Conservation (phyloP, 2,113 vertebrate species). For the Cyanoramphus novaezelandiae region DNA sequence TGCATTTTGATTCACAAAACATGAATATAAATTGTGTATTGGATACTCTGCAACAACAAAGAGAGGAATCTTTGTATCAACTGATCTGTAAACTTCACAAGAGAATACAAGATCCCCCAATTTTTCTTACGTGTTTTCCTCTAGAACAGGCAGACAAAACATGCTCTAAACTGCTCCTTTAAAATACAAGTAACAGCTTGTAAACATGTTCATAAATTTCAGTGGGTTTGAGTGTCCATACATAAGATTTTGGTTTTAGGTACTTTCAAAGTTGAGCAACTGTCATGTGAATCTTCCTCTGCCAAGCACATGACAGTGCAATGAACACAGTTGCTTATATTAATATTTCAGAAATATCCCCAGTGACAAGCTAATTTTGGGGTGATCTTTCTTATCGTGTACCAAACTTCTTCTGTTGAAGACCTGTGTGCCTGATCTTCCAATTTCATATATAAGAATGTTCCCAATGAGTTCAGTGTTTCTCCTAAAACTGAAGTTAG, state of each 20-base stretch:
- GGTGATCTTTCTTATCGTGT: not conserved
- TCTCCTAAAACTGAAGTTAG: not conserved
- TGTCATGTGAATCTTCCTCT: not conserved
- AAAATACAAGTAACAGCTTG: not conserved
- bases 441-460: not conserved
- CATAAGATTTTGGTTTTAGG: not conserved
- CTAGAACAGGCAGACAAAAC: not conserved
- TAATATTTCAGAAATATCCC: not conserved
- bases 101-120: not conserved
- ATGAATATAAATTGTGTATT: not conserved
- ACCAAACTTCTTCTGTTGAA: not conserved
- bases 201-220: not conserved
- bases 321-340: not conserved
- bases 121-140: not conserved
- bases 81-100: not conserved
- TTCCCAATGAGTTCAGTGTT: not conserved
- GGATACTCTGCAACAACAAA: not conserved
- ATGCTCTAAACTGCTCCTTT: not conserved
- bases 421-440: not conserved
- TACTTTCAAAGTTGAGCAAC: not conserved
- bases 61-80: not conserved
- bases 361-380: not conserved
- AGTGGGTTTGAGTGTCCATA: not conserved
- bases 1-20: not conserved
- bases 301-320: not conserved